Base-by-base conservation (phyloP, 2,113 vertebrate genomes). In the Anolis sagrei region DNA sequence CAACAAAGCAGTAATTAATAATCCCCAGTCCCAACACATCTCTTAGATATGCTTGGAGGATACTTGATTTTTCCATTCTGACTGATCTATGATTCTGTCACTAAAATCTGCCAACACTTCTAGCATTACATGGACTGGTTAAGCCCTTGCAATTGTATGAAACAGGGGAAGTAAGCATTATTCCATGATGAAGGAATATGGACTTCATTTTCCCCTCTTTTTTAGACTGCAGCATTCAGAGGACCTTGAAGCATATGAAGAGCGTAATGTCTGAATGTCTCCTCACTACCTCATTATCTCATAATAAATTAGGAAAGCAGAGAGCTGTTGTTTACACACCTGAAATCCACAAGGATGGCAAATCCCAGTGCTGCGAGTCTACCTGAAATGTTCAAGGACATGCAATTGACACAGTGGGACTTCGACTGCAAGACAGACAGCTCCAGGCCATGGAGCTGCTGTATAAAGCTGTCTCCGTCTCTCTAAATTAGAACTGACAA, bases 351-450 rank as follows among this genome's bases (percentile, higher is more conserved):
- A 90, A 92, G 91, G 89, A 86, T 27, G 86, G 84, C 88, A 96
- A 93, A 93, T 95, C 91, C 91, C 92, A 92, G 89, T 83, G 93
- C 78, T 88, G 86, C 85, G 32, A 81, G 93, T 91, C 89, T 92
- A 96, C 95, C 96, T 96, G 96, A 94, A 94, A 93, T 93, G 92
- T 96, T 97, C 97, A 97, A 98, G 97, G 97, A 96, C 97, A 95
- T 81, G 86, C 91, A 90, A 90, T 93, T 95, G 95, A 96, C 93
- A 96, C 88, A 92, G 87, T 92, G 91, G 92, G 91, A 92, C 91
- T 96, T 94, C 90, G 90, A 90, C 90, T 93, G 94, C 89, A 95
- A 96, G 94, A 95, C 82, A 95, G 95, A 95, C 93, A 85, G 96
- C 97, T 97, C 94, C 91, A 93, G 97, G 97, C 97, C 96, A 97